Evolutionary conservation across 2,888 invertebrate species (phyloP).

Genomic region (Noctua janthe): DNA sequence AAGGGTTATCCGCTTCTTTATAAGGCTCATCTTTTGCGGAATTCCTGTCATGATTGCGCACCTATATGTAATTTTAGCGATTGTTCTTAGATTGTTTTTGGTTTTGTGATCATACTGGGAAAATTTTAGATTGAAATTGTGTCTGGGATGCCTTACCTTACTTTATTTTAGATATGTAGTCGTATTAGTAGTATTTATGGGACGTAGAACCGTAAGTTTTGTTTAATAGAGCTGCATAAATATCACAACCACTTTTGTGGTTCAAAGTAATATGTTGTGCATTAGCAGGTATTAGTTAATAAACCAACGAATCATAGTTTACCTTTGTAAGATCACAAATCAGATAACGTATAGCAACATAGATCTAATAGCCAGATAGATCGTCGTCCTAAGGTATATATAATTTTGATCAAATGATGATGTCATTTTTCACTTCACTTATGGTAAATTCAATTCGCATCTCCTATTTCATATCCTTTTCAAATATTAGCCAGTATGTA

Average conservation of each 20-base stretch:
- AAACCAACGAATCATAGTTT: neutral
- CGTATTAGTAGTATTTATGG: neutral
- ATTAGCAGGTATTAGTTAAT: neutral
- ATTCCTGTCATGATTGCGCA: slow-evolving; percentile 81
- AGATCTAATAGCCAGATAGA: neutral
- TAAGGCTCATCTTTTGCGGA: slow-evolving; percentile 80
- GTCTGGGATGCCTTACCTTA: neutral
- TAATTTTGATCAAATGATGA: slow-evolving; percentile 20
- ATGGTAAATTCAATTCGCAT: slow-evolving; percentile 35
- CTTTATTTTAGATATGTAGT: neutral
- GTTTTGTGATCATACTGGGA: slow-evolving; percentile 61
- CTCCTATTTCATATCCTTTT: slow-evolving; percentile 50
- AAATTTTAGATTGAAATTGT: slow-evolving; percentile 50
- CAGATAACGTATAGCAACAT: neutral
- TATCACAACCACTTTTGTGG: neutral
- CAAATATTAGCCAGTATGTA: slow-evolving; percentile 50
- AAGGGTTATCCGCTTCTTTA: slow-evolving; percentile 69
- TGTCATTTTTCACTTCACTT: slow-evolving; percentile 32
- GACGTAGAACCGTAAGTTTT: neutral
- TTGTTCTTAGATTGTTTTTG: slow-evolving; percentile 73
- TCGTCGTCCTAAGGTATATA: neutral
- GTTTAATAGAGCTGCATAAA: no score
- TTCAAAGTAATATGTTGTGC: neutral
- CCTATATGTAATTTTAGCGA: slow-evolving; percentile 79
- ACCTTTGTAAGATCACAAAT: neutral